A percentile compares a stretch with the other conserved stretches of the same genome.
phyloP scores from a whole-genome alignment of 2,113 vertebrate species.

The Oreochromis aureus region DNA sequence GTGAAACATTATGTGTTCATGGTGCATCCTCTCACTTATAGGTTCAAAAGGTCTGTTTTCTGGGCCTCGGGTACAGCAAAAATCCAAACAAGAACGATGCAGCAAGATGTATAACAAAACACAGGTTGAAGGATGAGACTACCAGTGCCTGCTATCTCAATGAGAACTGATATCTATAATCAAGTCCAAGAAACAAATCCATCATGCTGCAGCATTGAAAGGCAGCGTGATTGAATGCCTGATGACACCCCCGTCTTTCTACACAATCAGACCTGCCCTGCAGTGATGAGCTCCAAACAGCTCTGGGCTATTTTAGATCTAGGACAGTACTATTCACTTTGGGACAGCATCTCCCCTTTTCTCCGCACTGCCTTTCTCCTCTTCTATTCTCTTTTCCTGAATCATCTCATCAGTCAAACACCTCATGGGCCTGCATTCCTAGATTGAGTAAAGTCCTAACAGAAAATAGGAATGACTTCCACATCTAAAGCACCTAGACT shows the following conservation, averaged over 20 bases:
- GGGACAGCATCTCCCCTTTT: slow-evolving; percentile 40
- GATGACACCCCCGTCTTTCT: neutral
- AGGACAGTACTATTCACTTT: slow-evolving; percentile 50
- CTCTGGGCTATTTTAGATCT: slow-evolving; percentile 62
- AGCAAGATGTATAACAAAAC: neutral
- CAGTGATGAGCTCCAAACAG: slow-evolving; percentile 15
- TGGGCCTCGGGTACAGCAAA: neutral
- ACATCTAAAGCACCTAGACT: neutral
- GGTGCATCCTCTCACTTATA: neutral
- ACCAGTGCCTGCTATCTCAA: neutral
- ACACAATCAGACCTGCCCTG: slow-evolving; percentile 40
- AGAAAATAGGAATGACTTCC: slow-evolving; percentile 5
- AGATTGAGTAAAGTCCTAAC: slow-evolving; percentile 15
- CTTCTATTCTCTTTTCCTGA: slow-evolving; percentile 17
- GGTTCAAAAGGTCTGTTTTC: neutral
- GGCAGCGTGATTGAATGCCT: slow-evolving; percentile 14
- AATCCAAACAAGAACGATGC: neutral
- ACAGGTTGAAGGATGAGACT: neutral
- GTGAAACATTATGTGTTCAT: neutral
- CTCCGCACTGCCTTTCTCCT: neutral
- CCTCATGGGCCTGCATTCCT: slow-evolving; percentile 11
- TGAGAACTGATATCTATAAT: neutral
- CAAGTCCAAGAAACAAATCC: neutral
- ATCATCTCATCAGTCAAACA: slow-evolving; percentile 46
- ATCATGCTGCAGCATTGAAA: neutral